Evolutionary conservation across 2,888 invertebrate species (phyloP), one percentile per base, ranked within the genome.

Genomic region (Drosophila barbarae): DNA sequence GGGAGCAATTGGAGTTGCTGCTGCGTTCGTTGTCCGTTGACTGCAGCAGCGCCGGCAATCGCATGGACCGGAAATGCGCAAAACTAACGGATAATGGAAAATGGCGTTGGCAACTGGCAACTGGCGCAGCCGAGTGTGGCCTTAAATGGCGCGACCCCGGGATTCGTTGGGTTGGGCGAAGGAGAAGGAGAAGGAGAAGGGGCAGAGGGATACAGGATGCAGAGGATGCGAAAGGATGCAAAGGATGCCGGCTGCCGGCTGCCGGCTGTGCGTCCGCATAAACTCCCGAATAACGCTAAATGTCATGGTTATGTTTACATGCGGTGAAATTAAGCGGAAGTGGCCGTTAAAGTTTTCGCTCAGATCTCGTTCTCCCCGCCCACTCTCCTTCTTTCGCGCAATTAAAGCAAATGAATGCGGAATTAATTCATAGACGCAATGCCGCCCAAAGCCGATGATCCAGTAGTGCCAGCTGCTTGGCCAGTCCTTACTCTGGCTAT

Each of bases 251-350:
- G 32, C 9, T 15, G 15, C 42, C 15, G 34, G 41, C 36, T 23
- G 44, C 13, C 10, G 15, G 28, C n/a, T 21, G 26, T 56, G 53
- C 23, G 68, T 42, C 65, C 67, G 70, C 65, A 76, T 76, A 74
- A 77, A 72, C 68, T 79, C 58, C 71, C 57, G 66, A 73, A 77
- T 78, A 74, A 81, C 77, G 79, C 77, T 76, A 84, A 86, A 87
- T 86, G 86, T 87, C 87, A 85, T 82, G 86, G 87, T 77, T 87
- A 78, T 81, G 84, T 86, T 87, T 83, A 86, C 85, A 86, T 84
- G 87, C 84, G 85, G 79, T 80, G 76, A 76, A 78, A 83, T 82
- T 73, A 81, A 77, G 69, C 84, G 84, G 80, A 80, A 83, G 76
- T 76, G 76, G 69, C 70, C 71, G 75, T 73, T 73, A 70, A 76